phyloP scores from a whole-genome alignment of 1,140 invertebrate genomes.

The Hypsibius dujardini region DNA sequence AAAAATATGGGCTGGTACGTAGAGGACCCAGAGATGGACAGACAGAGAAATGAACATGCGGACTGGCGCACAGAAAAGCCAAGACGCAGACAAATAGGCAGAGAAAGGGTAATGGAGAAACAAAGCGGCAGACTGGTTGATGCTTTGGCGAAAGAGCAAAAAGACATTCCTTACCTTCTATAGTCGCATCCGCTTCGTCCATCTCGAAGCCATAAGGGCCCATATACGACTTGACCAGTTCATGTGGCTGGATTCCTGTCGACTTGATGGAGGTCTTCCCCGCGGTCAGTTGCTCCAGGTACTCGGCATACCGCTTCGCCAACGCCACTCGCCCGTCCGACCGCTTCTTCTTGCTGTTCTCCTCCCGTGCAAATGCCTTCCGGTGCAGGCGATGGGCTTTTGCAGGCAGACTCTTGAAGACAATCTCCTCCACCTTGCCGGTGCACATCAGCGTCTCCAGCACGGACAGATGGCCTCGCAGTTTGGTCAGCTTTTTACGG shows the following conservation, averaged over 20 bases:
- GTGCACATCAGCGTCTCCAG: neutral
- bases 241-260: neutral
- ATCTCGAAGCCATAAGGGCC: neutral
- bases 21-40: too few relatives aligned
- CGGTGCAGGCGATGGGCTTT: slow-evolving; percentile 3
- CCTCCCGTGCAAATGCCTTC: neutral
- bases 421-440: neutral
- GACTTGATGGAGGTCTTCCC: neutral
- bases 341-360: neutral
- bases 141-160: neutral
- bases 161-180: slow-evolving; percentile 1
- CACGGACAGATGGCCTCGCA: neutral
- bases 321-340: neutral
- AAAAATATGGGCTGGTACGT: too few relatives aligned
- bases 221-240: slow-evolving; percentile 1
- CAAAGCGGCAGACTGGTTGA: neutral
- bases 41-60: too few relatives aligned
- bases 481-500: slow-evolving; percentile 5
- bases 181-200: neutral
- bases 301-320: neutral
- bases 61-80: too few relatives aligned
- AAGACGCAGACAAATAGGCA: too few relatives aligned
- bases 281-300: neutral
- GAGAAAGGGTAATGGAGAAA: too few relatives aligned
- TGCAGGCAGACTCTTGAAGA: slow-evolving; percentile 5